Conservation (phyloP, 2,113 vertebrate genomes). For the Vicugna pacos region DNA sequence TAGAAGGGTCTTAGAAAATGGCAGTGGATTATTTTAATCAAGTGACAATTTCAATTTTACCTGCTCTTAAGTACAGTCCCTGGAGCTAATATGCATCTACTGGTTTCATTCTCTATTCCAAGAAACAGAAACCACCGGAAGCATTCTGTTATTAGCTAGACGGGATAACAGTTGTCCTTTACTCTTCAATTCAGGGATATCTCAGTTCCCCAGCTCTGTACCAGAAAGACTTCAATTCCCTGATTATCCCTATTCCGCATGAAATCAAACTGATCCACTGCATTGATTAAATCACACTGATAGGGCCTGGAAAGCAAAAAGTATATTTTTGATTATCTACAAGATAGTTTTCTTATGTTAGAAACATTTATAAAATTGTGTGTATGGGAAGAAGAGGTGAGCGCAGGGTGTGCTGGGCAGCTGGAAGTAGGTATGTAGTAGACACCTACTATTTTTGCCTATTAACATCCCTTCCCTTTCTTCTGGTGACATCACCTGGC, state of each 20-base stretch:
- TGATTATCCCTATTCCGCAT: not conserved
- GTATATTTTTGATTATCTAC: not conserved
- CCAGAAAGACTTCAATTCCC: not conserved
- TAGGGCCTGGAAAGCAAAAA: not conserved
- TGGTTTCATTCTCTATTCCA: not conserved
- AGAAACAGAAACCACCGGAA: not conserved
- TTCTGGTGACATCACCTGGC: not conserved
- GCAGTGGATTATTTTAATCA: not conserved
- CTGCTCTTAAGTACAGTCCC: not conserved
- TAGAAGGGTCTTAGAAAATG: not conserved
- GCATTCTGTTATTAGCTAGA: not conserved
- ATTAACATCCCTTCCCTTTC: not conserved
- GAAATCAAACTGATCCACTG: not conserved
- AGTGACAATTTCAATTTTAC: not conserved
- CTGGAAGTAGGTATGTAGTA: not conserved
- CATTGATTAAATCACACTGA: not conserved
- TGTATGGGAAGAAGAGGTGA: not conserved
- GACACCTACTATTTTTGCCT: not conserved
- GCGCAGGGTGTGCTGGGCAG: not conserved
- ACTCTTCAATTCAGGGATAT: not conserved
- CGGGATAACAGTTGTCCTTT: not conserved
- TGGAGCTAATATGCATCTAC: not conserved
- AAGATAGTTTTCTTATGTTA: not conserved
- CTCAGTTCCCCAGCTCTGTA: not conserved
- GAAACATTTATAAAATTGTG: not conserved